Evolutionary conservation across 2,113 vertebrate species (phyloP).

Genomic region (Sceloporus undulatus): DNA sequence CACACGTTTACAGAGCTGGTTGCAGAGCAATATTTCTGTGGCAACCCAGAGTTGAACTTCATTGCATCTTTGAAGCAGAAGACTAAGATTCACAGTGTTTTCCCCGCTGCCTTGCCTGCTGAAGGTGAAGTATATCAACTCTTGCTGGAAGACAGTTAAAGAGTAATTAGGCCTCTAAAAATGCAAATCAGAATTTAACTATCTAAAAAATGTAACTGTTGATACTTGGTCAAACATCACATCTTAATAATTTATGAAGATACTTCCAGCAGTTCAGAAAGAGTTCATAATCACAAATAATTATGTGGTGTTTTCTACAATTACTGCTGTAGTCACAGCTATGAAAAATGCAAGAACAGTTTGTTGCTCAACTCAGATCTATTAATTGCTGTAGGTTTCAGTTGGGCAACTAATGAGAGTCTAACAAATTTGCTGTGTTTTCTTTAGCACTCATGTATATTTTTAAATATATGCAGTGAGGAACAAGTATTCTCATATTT

Average conservation of each 20-base stretch:
- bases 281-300: not conserved
- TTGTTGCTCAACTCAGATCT: slow-evolving; percentile 25
- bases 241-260: slow-evolving; percentile 37
- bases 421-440: no score
- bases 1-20: slow-evolving; percentile 91
- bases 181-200: slow-evolving; percentile 11
- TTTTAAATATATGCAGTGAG: no score
- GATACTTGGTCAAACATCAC: not conserved
- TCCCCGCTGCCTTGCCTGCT: slow-evolving; percentile 85
- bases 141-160: slow-evolving; percentile 87
- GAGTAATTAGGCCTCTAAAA: slow-evolving; percentile 10
- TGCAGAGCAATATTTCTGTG: slow-evolving; percentile 93
- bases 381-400: slow-evolving; percentile 25
- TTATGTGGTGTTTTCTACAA: slow-evolving; percentile 24
- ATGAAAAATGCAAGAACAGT: slow-evolving; percentile 20
- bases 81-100: slow-evolving; percentile 88
- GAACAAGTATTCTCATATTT: not conserved
- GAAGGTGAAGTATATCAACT: slow-evolving; percentile 95
- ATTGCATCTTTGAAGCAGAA: slow-evolving; percentile 93
- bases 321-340: slow-evolving; percentile 25
- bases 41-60: slow-evolving; percentile 98
- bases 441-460: no score
- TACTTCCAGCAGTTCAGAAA: slow-evolving; percentile 20
- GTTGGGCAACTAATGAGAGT: not conserved
- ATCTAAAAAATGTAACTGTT: slow-evolving; percentile 1